Base-by-base conservation (phyloP, 2,113 vertebrate species). In the Gnathonemus longibarbis region DNA sequence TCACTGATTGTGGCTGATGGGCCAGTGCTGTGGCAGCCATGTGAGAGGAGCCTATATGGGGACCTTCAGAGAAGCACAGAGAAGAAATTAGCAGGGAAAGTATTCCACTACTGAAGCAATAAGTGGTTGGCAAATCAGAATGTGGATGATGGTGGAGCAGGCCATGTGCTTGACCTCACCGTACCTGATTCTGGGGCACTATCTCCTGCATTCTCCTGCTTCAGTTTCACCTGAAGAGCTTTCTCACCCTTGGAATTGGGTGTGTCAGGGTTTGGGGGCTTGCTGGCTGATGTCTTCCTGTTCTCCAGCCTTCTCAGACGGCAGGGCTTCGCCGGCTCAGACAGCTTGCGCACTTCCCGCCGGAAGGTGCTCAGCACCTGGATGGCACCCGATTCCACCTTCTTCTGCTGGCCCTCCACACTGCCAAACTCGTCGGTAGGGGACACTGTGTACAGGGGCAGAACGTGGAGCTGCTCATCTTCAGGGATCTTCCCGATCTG, bases 401-500 rank as follows among this genome's bases (percentile, higher is more conserved):
- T 99, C 93, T 98, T 97, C 92, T 97, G 96, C 92, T 99, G 98
- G 89, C 95, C 97, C 90, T 98, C 97, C 3, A 90, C 91, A 88
- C 97, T 99, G 91, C 98, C 98, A 50, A 97, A 99, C 94, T 99
- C 98, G 91, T 99, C 98, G 89, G 98, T 96, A 42, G 94, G 93
- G 56, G 98, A 97, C 90, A 98, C 94, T 94, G 97, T 99, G 93
- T 99, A 99, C 87, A 99, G 94, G 0, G 98, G 98, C 92, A 99
- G 95, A 48, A 99, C 98, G 0, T 99, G 98, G 88, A 99, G 96
- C 94, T 99, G 98, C 92, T 99, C 98, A 1, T 99, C 98, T 84
- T 98, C 96, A 42, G 98, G 97, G 87, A 96, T 96, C 89, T 96
- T 96, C 89, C 97, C 97, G 91, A 97, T 95, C 90, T 96, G 96